Evolutionary conservation across 2,888 invertebrate species (phyloP).

Genomic region (Protodeltote pygarga): DNA sequence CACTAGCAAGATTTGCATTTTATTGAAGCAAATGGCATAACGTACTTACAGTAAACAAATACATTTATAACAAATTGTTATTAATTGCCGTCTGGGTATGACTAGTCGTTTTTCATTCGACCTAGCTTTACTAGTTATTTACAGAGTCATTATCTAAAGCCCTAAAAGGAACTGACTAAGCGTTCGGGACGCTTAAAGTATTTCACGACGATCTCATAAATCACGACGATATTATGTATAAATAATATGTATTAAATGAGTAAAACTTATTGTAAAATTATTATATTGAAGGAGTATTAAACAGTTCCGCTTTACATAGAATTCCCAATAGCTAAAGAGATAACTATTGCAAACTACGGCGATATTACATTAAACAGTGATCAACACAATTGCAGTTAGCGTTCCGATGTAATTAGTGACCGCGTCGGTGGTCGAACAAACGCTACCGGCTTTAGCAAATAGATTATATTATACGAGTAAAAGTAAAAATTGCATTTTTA

Average conservation of each 20-base stretch:
- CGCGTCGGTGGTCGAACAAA: conserved; percentile 38
- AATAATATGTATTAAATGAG: no score
- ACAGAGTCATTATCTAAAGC: conserved; percentile 53
- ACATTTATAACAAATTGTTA: conserved; percentile 41
- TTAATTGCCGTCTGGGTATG: conserved; percentile 44
- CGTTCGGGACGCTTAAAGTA: conserved; percentile 22
- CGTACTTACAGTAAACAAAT: conserved; percentile 15
- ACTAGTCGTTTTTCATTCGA: conserved; percentile 38
- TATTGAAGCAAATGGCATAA: conserved; percentile 22
- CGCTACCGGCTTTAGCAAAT: conserved; percentile 20
- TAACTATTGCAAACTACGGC: conserved; percentile 46
- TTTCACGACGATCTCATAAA: conserved; percentile 30
- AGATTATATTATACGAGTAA: conserved; percentile 32
- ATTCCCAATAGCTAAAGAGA: conserved; percentile 48
- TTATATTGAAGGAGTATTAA: conserved; percentile 15
- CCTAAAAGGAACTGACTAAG: conserved; percentile 46
- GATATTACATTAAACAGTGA: conserved; percentile 55
- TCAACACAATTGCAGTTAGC: conserved; percentile 55
- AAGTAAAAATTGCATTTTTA: conserved; percentile 40
- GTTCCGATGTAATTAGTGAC: conserved; percentile 55
- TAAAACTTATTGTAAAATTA: not conserved
- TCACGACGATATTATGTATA: conserved; percentile 23
- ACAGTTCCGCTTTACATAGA: conserved; percentile 27
- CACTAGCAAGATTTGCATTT: conserved; percentile 6
- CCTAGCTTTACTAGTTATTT: conserved; percentile 47